Conservation (phyloP, 2,888 invertebrate genomes). For the Sepioteuthis lessoniana region DNA sequence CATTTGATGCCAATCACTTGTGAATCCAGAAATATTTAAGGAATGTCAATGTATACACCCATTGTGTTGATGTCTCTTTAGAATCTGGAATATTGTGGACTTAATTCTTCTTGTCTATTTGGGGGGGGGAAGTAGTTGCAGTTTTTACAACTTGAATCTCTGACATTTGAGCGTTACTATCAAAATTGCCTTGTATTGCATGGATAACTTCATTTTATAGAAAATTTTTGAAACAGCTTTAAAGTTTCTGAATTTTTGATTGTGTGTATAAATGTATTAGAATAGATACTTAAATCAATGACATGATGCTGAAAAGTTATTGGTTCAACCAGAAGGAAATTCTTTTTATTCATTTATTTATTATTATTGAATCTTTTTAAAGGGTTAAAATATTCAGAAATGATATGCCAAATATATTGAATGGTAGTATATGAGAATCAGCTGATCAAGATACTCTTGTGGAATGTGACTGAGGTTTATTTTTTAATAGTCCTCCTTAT, state of each 20-base stretch:
- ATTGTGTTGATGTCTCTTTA: neutral
- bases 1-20: neutral
- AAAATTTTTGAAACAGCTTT: neutral
- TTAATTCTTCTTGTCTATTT: neutral
- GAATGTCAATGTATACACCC: neutral
- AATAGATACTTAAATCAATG: too few species aligned
- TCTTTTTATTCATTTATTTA: too few species aligned
- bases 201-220: neutral
- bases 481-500: too few species aligned
- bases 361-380: too few species aligned
- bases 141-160: neutral
- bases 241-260: neutral
- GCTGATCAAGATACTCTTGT: too few species aligned
- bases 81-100: neutral
- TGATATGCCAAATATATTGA: too few species aligned
- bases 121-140: neutral
- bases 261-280: too few species aligned
- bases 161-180: neutral
- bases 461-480: too few species aligned
- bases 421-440: too few species aligned
- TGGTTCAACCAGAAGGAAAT: too few species aligned
- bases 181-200: neutral
- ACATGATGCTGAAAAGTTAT: too few species aligned
- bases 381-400: too few species aligned
- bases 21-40: neutral